These are phyloP conservation scores for Chionodraco myersi DNA, from an alignment of 2,113 vertebrate genomes.

Conservation along the genomic window DNA sequence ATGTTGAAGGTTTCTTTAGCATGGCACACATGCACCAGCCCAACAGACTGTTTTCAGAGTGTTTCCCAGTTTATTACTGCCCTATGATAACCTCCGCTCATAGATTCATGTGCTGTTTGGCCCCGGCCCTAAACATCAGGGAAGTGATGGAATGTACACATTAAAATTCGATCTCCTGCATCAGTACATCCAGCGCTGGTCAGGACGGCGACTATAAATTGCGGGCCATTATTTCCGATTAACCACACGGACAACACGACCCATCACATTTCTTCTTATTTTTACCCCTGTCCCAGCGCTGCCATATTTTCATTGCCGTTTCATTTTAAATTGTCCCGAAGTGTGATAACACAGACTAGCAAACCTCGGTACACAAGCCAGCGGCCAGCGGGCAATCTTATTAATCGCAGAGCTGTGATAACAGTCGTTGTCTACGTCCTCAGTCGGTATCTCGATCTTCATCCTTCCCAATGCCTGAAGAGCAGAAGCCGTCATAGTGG, in stretches of 20 bases:
- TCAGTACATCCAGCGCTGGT: constrained; percentile 75
- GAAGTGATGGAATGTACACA: constrained; percentile 77
- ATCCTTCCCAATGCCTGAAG: constrained; percentile 65
- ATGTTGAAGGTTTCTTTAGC: neutral
- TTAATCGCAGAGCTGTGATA: constrained; percentile 67
- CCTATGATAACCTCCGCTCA: constrained; percentile 67
- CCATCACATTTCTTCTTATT: constrained; percentile 69
- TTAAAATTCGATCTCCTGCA: constrained; percentile 81
- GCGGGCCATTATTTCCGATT: constrained; percentile 82
- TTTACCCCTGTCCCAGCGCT: constrained; percentile 57
- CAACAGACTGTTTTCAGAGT: constrained; percentile 30
- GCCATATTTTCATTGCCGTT: constrained; percentile 61
- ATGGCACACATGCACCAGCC: constrained; percentile 17
- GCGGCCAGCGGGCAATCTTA: constrained; percentile 65
- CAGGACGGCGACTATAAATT: constrained; percentile 77
- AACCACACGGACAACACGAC: constrained; percentile 72
- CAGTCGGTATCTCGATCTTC: constrained; percentile 72
- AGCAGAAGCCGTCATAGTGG: constrained; percentile 29
- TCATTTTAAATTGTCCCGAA: constrained; percentile 73
- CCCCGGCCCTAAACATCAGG: constrained; percentile 68
- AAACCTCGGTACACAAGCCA: constrained; percentile 62
- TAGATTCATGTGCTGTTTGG: constrained; percentile 69
- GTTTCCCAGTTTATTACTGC: constrained; percentile 52
- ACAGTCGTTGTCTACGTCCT: constrained; percentile 60
- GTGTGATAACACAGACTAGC: constrained; percentile 66